Percentiles rank a stretch among this genome's conserved stretches.
Conservation (phyloP, 2,797 vertebrate genomes). For the Rhabdomys pumilio region DNA sequence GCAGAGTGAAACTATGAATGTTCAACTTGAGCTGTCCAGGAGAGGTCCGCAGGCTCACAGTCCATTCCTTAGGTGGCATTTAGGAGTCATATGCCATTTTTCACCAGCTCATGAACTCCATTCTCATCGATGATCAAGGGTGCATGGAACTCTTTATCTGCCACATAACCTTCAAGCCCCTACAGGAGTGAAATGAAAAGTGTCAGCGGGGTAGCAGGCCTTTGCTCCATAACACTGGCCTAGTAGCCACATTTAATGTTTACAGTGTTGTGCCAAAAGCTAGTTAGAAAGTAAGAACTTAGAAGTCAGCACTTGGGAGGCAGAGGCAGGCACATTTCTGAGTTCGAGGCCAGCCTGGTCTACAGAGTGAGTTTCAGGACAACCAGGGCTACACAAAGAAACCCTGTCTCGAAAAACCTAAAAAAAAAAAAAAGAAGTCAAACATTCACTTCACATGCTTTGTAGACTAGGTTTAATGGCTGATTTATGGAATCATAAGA, state of each 20-base stretch:
- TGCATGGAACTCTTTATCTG: constrained; percentile 92
- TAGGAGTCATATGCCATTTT: constrained; percentile 92
- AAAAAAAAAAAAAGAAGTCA: not conserved
- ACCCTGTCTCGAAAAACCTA: too few species aligned
- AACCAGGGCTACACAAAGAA: too few species aligned
- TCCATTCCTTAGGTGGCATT: not conserved
- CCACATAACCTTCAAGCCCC: constrained; percentile 94
- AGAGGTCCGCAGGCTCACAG: constrained; percentile 51
- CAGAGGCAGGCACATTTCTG: too few species aligned
- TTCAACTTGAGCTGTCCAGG: constrained; percentile 18
- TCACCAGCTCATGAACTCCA: constrained; percentile 94
- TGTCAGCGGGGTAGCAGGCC: not conserved
- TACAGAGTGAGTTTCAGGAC: too few species aligned
- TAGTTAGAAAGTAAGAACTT: not conserved
- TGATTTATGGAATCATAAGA: not conserved
- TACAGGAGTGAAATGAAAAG: constrained; percentile 73
- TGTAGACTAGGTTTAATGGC: constrained; percentile 16
- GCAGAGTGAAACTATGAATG: constrained; percentile 18
- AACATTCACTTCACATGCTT: not conserved
- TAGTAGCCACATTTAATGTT: not conserved
- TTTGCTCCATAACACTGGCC: not conserved
- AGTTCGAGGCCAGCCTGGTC: too few species aligned
- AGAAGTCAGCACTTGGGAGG: not conserved
- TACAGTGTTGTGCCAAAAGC: not conserved
- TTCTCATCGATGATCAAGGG: constrained; percentile 93